Base-by-base conservation (phyloP, 2,797 vertebrate genomes). In the Propithecus deckenii region DNA sequence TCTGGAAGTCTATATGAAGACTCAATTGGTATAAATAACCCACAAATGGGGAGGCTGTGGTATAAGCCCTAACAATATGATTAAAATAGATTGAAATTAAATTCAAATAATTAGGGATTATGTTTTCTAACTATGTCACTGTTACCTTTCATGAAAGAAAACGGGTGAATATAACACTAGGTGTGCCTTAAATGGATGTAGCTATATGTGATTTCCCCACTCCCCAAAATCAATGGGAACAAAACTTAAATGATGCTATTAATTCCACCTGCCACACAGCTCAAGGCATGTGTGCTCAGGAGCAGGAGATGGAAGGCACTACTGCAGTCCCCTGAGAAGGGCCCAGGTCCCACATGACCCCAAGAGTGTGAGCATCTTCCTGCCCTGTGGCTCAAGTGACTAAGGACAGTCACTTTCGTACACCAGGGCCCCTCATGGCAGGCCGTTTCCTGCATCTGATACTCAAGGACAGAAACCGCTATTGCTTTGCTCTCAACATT, bases 211-310 rank as follows among this genome's bases (percentile, higher is more conserved):
- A 14, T 43, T 30, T 43, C 38, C 1, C 7, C 18, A 15, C 4
- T 14, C 35, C 5, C 25, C 10, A 23, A 23, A 46, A 30, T 10
- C 18, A 6, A 13, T 32, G 35, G 50, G 41, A 30, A 14, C 13
- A 57, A 48, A 89, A 25, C 55, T 38, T 20, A 76, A 28, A 10
- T 4, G 30, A 30, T 50, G 25, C 4, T 35, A 14, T 61, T 32
- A 23, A 35, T 5, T 52, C 5, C 5, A 32, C 43, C 30, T 17
- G 28, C 23, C 38, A 23, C 1, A 0, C 30, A 32, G 2, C 43
- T 30, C 41, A 4, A 4, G 9, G 71, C 5, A 1, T 1, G 0
- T 43, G 46, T 22, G n/a, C 0, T 0, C 6, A 4, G 22, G 5
- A 71, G 4, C 50, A 18, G 1, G 18, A 46, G 43, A 12, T 4